Percentiles rank a stretch among this genome's conserved stretches.
These are phyloP conservation scores for Pachydiplax longipennis DNA, from an alignment of 2,888 invertebrate genomes.

Conservation along the genomic window DNA sequence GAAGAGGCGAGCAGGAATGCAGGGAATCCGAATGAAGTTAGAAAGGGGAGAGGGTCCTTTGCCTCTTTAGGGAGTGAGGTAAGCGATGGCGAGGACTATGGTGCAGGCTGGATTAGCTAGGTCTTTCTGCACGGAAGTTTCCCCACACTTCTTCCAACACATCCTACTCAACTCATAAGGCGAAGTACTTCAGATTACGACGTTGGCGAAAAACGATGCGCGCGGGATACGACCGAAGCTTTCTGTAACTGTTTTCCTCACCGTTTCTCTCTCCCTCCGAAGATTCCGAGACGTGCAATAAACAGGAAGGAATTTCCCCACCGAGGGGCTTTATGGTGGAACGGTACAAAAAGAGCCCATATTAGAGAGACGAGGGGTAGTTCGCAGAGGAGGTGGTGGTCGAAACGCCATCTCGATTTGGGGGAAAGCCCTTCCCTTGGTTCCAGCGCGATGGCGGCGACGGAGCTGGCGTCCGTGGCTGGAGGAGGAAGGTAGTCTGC, in stretches of 20 bases:
- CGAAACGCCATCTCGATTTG: neutral
- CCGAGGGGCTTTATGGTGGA: neutral
- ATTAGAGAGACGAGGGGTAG: neutral
- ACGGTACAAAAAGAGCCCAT: neutral
- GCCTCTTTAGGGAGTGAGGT: neutral
- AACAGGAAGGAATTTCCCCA: conserved; percentile 27
- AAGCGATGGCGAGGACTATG: neutral
- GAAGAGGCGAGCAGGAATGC: neutral
- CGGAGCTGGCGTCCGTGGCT: neutral
- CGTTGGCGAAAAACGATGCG: neutral
- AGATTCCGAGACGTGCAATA: conserved; percentile 22
- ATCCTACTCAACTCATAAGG: neutral
- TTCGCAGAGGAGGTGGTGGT: neutral
- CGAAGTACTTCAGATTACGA: neutral
- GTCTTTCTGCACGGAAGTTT: neutral
- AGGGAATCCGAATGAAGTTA: conserved; percentile 4
- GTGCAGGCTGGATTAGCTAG: neutral
- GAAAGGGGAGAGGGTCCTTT: neutral
- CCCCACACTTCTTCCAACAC: neutral
- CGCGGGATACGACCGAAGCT: neutral
- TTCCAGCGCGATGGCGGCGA: conserved; percentile 7
- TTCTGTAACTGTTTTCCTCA: neutral
- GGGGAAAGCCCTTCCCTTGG: neutral
- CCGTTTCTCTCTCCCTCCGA: neutral
- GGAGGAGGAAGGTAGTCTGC: neutral